phyloP scores from a whole-genome alignment of 1,140 invertebrate genomes.

The Lamellibrachia luymesi region DNA sequence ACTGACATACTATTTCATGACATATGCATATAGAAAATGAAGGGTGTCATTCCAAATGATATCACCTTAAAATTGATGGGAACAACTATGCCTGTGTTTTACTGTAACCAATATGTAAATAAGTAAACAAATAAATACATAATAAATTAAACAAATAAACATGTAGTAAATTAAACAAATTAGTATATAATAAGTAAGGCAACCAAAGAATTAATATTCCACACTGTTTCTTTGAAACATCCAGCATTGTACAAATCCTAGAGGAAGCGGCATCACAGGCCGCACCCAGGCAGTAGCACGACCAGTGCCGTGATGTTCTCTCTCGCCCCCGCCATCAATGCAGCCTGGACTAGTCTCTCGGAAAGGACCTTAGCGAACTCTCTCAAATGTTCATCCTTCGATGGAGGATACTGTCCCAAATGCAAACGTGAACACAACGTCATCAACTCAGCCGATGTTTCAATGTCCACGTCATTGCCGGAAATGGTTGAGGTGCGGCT shows the following conservation, averaged over 20 bases:
- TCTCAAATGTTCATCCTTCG: constrained; percentile 35
- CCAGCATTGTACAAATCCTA: not conserved
- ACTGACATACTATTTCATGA: not conserved
- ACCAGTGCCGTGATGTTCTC: constrained; percentile 51
- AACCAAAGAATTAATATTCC: not conserved
- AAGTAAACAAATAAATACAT: not conserved
- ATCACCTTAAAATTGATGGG: not conserved
- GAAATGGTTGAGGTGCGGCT: not conserved
- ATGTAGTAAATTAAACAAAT: not conserved
- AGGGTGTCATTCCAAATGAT: not conserved
- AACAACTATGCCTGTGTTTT: not conserved
- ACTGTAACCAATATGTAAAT: not conserved
- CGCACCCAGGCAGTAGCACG: constrained; percentile 46
- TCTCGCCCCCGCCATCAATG: constrained; percentile 48
- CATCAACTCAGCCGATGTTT: constrained; percentile 3
- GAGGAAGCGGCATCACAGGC: constrained; percentile 30
- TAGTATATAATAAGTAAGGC: too few relatives aligned
- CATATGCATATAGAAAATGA: not conserved
- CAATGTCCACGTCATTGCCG: constrained; percentile 11
- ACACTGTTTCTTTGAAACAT: not conserved
- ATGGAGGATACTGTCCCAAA: not conserved
- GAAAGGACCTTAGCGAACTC: constrained; percentile 47
- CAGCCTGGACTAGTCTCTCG: constrained; percentile 50
- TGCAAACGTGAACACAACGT: not conserved
- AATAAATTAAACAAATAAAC: not conserved